phyloP scores from a whole-genome alignment of 2,888 invertebrate genomes.

The Limnephilus marmoratus region DNA sequence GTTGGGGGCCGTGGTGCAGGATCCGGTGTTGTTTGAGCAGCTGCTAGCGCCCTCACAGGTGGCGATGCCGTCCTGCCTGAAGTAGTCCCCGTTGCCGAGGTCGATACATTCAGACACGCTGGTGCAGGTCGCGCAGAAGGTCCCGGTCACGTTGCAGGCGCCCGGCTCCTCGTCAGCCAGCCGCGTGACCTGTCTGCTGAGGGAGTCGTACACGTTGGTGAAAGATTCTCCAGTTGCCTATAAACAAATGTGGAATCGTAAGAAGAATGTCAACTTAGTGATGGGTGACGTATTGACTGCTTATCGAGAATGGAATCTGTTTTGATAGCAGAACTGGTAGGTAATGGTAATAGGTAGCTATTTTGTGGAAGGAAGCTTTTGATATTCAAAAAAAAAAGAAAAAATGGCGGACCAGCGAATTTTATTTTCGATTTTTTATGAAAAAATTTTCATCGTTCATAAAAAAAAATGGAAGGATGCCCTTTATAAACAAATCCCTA shows the following conservation, averaged over 20 bases:
- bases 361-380: too few relatives aligned
- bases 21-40: constrained; percentile 21
- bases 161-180: background rate
- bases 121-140: constrained; percentile 17
- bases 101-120: constrained; percentile 48
- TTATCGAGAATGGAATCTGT: too few relatives aligned
- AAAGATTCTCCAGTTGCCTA: background rate
- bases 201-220: background rate
- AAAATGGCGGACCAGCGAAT: too few relatives aligned
- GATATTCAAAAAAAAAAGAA: too few relatives aligned
- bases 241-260: background rate
- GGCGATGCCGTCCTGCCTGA: constrained; percentile 6
- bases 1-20: constrained; percentile 50
- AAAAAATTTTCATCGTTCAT: too few relatives aligned
- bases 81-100: background rate
- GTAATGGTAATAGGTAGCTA: too few relatives aligned
- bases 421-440: too few relatives aligned
- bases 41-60: constrained; percentile 19
- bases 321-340: too few relatives aligned
- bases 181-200: background rate
- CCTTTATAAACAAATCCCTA: too few relatives aligned
- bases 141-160: constrained; percentile 19
- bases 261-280: background rate
- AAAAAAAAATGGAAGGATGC: too few relatives aligned
- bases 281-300: background rate